Evolutionary conservation across 2,888 invertebrate genomes (phyloP).

Genomic region (Notocelia uddmanniana): DNA sequence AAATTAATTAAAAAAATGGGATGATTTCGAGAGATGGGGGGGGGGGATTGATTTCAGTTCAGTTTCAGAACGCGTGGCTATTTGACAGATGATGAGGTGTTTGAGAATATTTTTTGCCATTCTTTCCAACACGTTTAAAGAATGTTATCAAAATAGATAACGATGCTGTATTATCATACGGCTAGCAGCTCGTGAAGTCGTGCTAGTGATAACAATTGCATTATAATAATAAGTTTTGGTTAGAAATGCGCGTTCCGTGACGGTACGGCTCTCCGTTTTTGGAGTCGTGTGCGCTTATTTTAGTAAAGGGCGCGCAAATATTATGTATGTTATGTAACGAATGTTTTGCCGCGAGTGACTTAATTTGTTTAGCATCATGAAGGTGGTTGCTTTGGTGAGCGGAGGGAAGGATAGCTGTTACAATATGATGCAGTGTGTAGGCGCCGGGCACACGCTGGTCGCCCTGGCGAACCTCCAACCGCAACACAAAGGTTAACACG

Average conservation of each 20-base stretch:
- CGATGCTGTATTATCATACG: constrained; percentile 62
- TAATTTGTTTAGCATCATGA: constrained; percentile 87
- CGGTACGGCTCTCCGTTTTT: constrained; percentile 60
- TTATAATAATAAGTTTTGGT: constrained; percentile 53
- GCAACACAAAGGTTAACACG: constrained; percentile 88
- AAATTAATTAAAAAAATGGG: too few species aligned
- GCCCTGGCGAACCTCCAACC: constrained; percentile 98
- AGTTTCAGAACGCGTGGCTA: constrained; percentile 48
- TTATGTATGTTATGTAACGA: constrained; percentile 81
- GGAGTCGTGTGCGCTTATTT: constrained; percentile 61
- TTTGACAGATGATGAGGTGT: constrained; percentile 55
- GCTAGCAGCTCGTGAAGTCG: constrained; percentile 59
- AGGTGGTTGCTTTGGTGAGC: constrained; percentile 95
- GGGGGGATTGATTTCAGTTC: constrained; percentile 34
- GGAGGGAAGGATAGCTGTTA: constrained; percentile 99
- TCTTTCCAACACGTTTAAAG: constrained; percentile 65
- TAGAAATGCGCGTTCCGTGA: constrained; percentile 67
- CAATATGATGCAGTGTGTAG: constrained; percentile 99
- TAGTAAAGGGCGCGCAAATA: constrained; percentile 69
- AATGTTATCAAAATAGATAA: constrained; percentile 80
- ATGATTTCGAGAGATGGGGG: too few species aligned
- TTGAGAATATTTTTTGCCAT: constrained; percentile 58
- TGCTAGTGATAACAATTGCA: constrained; percentile 52
- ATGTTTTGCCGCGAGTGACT: constrained; percentile 65
- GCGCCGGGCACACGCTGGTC: constrained; percentile 97